Evolutionary conservation across 1,140 invertebrate species (phyloP).

Genomic region (Atta texana): DNA sequence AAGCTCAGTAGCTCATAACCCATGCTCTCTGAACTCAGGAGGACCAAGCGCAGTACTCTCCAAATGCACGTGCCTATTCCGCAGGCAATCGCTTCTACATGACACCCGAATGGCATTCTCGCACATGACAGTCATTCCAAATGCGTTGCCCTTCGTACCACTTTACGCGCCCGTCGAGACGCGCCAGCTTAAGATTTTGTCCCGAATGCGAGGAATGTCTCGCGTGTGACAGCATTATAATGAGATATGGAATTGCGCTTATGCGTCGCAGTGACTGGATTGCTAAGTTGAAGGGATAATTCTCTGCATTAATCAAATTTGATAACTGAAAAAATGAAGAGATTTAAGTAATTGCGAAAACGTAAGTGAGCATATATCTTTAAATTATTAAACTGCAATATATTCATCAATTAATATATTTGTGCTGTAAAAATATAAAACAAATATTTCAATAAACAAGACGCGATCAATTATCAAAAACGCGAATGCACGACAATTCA

Average conservation of each 20-base stretch:
- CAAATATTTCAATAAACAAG: not conserved
- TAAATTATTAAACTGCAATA: not conserved
- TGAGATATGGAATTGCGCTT: slow-evolving; percentile 45
- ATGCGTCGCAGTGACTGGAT: not conserved
- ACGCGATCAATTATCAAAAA: not conserved
- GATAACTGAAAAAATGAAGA: not conserved
- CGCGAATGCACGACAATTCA: not conserved
- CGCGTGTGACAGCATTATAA: slow-evolving; percentile 33
- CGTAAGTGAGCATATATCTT: too few relatives aligned
- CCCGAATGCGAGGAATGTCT: slow-evolving; percentile 18
- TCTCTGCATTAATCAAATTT: not conserved
- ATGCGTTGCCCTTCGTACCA: not conserved
- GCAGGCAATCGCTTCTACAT: slow-evolving; percentile 24
- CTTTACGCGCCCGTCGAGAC: not conserved
- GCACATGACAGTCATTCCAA: slow-evolving; percentile 31
- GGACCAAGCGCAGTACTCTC: not conserved
- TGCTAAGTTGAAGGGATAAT: not conserved
- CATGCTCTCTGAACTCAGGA: slow-evolving; percentile 40
- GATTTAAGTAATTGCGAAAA: not conserved
- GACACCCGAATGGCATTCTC: slow-evolving; percentile 13
- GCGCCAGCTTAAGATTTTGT: slow-evolving; percentile 19
- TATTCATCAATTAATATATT: not conserved
- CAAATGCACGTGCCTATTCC: slow-evolving; percentile 23
- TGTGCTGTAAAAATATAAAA: not conserved
- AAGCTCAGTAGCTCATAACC: slow-evolving; percentile 58